A percentile compares a stretch with the other conserved stretches of the same genome.
Evolutionary conservation across 2,888 invertebrate genomes (phyloP).

Genomic region (Eustalomyia histrio): DNA sequence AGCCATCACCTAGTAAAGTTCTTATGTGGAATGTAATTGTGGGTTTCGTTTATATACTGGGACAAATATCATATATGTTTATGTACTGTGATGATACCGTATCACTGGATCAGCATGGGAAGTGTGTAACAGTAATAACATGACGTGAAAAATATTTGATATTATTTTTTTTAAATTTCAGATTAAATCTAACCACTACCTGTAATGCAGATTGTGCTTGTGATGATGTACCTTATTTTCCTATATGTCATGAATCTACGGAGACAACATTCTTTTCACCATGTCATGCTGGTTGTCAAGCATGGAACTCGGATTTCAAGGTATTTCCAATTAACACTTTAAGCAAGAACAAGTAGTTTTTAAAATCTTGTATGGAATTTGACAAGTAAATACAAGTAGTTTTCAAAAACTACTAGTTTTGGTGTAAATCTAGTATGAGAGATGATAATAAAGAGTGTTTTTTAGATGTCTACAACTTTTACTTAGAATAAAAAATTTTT

Average conservation of each 20-base stretch:
- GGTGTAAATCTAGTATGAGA: too few species aligned
- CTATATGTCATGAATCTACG: conserved; percentile 82
- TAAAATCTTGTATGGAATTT: too few species aligned
- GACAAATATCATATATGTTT: conserved; percentile 81
- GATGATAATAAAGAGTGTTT: too few species aligned
- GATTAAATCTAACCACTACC: conserved; percentile 80
- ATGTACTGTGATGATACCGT: conserved; percentile 80
- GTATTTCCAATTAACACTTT: too few species aligned
- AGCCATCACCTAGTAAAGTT: conserved; percentile 82
- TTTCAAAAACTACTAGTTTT: too few species aligned
- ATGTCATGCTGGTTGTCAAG: conserved; percentile 86
- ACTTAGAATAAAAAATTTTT: too few species aligned
- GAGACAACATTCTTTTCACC: conserved; percentile 85
- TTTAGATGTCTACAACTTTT: too few species aligned
- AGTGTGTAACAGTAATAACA: conserved; percentile 59
- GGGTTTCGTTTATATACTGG: conserved; percentile 81
- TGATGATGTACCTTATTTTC: conserved; percentile 82
- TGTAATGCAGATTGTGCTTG: conserved; percentile 84
- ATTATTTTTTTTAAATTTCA: conserved; percentile 68
- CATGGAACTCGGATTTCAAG: conserved; percentile 72
- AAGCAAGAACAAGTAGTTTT: too few species aligned
- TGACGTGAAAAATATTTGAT: not conserved
- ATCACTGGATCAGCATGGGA: conserved; percentile 70
- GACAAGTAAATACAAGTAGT: too few species aligned
- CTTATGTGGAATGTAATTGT: conserved; percentile 84